phyloP scores from a whole-genome alignment of 2,797 vertebrate genomes.

The Nyctibius grandis region DNA sequence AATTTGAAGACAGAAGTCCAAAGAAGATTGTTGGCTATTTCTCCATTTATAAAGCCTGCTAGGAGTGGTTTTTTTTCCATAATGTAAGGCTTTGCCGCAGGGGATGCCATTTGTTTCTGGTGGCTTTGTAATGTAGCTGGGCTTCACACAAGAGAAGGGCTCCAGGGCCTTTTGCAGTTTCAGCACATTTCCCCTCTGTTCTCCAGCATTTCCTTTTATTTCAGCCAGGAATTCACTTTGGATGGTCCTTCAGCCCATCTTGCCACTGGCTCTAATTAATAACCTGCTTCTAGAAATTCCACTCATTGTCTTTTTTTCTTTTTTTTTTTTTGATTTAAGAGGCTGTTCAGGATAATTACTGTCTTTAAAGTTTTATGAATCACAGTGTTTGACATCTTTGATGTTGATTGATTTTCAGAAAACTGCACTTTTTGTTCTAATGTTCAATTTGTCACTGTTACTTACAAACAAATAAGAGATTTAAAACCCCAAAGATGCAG shows the following conservation, averaged over 20 bases:
- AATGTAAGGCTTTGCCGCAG: background rate
- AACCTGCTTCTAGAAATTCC: conserved; percentile 57
- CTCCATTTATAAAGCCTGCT: background rate
- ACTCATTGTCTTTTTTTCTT: conserved; percentile 36
- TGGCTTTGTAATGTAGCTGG: background rate
- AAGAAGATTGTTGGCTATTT: background rate
- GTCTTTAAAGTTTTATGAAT: conserved; percentile 71
- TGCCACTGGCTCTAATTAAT: conserved; percentile 70
- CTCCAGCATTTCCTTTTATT: conserved; percentile 56
- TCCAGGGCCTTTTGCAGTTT: conserved; percentile 27
- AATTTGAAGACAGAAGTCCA: background rate
- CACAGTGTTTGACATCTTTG: conserved; percentile 45
- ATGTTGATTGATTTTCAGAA: conserved; percentile 58
- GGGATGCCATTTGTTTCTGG: conserved; percentile 27
- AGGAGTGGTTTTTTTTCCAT: background rate
- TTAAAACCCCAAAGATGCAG: conserved; percentile 59
- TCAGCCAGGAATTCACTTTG: conserved; percentile 61
- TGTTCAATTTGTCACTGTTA: conserved; percentile 54
- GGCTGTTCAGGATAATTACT: conserved; percentile 52
- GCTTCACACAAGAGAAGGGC: background rate
- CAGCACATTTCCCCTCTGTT: conserved; percentile 43
- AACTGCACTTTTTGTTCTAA: conserved; percentile 53
- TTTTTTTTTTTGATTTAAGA: conserved; percentile 5
- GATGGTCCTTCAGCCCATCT: conserved; percentile 59
- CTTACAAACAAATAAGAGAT: conserved; percentile 65